phyloP scores from a whole-genome alignment of 1,140 invertebrate genomes.

The Bombus picipes region DNA sequence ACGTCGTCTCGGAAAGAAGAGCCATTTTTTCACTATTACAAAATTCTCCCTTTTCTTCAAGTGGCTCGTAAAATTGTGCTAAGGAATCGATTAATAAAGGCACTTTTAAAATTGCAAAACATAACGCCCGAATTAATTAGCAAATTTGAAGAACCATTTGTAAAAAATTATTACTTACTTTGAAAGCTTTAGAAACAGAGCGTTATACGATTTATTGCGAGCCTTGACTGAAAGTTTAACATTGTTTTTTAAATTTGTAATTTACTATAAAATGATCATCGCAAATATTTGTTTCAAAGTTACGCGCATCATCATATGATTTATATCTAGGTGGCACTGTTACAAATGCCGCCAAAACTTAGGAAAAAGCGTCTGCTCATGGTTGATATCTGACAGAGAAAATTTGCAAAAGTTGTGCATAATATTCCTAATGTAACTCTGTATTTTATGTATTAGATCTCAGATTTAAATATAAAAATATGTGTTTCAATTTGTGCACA shows the following conservation, averaged over 20 bases:
- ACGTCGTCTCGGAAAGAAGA: neutral
- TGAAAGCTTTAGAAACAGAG: neutral
- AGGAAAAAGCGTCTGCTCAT: slow-evolving; percentile 2
- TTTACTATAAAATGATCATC: neutral
- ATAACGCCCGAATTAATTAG: neutral
- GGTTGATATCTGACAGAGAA: neutral
- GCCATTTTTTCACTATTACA: neutral
- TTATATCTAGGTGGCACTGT: slow-evolving; percentile 18
- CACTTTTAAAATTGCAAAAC: slow-evolving; percentile 2
- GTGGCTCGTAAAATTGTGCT: slow-evolving; percentile 21
- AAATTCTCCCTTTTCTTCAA: slow-evolving; percentile 20
- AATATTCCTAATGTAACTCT: neutral
- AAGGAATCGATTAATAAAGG: slow-evolving; percentile 28
- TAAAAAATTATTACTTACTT: neutral
- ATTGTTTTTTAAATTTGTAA: neutral
- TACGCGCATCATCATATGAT: neutral
- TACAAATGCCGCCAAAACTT: slow-evolving; percentile 29
- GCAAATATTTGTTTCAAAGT: neutral
- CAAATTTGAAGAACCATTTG: neutral
- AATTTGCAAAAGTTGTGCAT: neutral
- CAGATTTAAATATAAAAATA: slow-evolving; percentile 4
- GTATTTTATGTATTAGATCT: neutral
- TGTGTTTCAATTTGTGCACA: neutral
- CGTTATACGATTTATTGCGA: too few species aligned
- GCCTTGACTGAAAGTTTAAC: neutral